These are phyloP conservation scores for Hyla sarda DNA, from an alignment of 2,113 vertebrate genomes.

Conservation along the genomic window DNA sequence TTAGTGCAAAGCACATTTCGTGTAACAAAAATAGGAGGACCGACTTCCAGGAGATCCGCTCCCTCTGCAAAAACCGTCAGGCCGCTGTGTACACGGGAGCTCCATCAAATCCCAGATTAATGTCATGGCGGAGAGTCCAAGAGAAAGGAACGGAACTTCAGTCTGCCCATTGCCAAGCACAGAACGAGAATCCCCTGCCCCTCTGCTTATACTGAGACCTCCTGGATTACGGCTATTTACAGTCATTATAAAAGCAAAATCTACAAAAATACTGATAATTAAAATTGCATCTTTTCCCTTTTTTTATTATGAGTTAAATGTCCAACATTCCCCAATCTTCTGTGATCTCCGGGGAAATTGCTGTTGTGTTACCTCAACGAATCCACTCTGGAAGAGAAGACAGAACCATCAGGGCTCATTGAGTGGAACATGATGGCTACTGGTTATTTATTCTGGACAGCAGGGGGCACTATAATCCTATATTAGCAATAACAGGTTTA, in stretches of 20 bases:
- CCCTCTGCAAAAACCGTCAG: background rate
- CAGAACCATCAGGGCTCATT: background rate
- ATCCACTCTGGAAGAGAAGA: conserved; percentile 39
- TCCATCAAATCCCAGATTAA: background rate
- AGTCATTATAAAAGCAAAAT: conserved; percentile 47
- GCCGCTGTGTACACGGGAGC: background rate
- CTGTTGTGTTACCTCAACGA: conserved; percentile 26
- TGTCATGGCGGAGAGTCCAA: background rate
- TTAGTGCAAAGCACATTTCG: background rate
- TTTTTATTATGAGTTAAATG: background rate
- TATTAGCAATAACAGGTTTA: background rate
- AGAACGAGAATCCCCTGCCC: background rate
- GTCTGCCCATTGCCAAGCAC: conserved; percentile 14
- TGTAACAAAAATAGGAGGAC: conserved; percentile 17
- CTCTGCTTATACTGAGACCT: background rate
- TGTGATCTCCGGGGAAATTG: background rate
- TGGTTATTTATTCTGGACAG: background rate
- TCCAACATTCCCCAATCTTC: background rate
- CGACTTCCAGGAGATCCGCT: background rate
- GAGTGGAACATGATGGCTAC: background rate
- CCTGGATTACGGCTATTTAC: background rate
- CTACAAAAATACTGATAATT: conserved; percentile 42
- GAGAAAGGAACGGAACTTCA: background rate
- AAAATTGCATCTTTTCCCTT: conserved; percentile 35
- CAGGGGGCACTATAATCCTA: background rate